These are phyloP conservation scores for Amiota minor DNA, from an alignment of 2,888 invertebrate species.

Conservation along the genomic window DNA sequence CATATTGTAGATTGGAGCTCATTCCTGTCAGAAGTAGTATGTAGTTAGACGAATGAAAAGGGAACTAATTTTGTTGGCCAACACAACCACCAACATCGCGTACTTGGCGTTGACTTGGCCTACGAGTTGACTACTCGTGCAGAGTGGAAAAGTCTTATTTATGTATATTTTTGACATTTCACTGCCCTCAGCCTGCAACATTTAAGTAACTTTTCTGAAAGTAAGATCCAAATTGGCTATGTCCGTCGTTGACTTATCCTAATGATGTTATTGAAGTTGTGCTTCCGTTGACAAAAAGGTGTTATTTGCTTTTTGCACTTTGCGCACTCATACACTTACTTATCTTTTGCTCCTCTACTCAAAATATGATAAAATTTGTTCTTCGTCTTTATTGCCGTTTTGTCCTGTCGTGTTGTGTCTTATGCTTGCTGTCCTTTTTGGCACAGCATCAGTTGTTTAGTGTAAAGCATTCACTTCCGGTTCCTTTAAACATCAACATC, in stretches of 20 bases:
- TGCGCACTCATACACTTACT: not conserved
- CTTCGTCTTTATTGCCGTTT: not conserved
- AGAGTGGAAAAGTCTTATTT: constrained; percentile 57
- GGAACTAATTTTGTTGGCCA: constrained; percentile 50
- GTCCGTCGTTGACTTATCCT: constrained; percentile 25
- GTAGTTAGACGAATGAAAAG: constrained; percentile 36
- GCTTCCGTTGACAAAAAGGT: constrained; percentile 46
- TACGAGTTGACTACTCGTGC: not conserved
- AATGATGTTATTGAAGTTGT: constrained; percentile 61
- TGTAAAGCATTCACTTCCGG: not conserved
- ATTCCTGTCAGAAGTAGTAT: constrained; percentile 13
- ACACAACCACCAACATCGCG: constrained; percentile 33
- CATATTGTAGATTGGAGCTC: too few relatives aligned
- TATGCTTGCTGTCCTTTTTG: not conserved
- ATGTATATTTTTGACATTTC: constrained; percentile 43
- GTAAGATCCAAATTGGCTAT: constrained; percentile 3
- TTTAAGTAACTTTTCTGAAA: constrained; percentile 23
- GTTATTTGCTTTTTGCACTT: constrained; percentile 38
- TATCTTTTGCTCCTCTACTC: too few relatives aligned
- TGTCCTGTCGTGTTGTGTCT: not conserved
- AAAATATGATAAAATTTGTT: constrained; percentile 20
- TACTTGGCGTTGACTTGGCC: too few relatives aligned
- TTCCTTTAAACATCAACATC: not conserved
- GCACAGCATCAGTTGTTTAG: not conserved
- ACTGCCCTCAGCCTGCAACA: constrained; percentile 29